Evolutionary conservation across 2,113 vertebrate species (phyloP), one percentile per base, ranked within the genome.

Genomic region (Myotis davidii): DNA sequence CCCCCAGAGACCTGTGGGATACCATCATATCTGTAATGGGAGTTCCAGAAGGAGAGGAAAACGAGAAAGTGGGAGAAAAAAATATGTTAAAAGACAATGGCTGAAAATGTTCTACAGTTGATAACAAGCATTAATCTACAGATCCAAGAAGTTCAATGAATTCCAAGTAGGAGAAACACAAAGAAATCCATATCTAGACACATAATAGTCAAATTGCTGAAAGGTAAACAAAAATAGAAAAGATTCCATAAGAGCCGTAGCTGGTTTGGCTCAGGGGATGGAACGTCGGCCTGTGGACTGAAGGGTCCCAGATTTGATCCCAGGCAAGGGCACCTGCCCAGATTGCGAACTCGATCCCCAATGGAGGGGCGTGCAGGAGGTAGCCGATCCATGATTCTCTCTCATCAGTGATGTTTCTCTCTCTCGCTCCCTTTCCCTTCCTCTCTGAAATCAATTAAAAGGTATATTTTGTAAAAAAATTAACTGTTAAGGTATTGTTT

Each of bases 401-500:
- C 59, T 61, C 59, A 61, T 61, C 59, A 27, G 59, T 61, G 59
- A 61, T 27, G 25, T 61, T 27, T 61, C 23, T 61, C 9, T 61
- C 59, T 61, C 23, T 61, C 23, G 25, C 56, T 27, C 3, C 21
- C 3, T 12, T 10, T 61, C 25, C 9, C 59, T 59, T 59, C 56
- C 8, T 59, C 21, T 59, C 56, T 56, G 54, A 56, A 56, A 56
- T 56, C 54, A 21, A 56, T 21, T 23, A 8, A 56, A 54, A 54
- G 8, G 21, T 54, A 8, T 56, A 21, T 23, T 56, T 56, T 56
- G 20, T 56, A 56, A 61, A 54, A 34, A 4, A 82, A 10, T 82
- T 82, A 95, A 94, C 39, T 76, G 27, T 48, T 85, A 87, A 56
- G 25, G 48, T 69, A 73, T 20, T 61, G 73, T 89, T 85, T 56